A percentile compares a stretch with the other conserved stretches of the same genome.
Conservation (phyloP, 2,888 invertebrate genomes). For the Drosophila ustulata region DNA sequence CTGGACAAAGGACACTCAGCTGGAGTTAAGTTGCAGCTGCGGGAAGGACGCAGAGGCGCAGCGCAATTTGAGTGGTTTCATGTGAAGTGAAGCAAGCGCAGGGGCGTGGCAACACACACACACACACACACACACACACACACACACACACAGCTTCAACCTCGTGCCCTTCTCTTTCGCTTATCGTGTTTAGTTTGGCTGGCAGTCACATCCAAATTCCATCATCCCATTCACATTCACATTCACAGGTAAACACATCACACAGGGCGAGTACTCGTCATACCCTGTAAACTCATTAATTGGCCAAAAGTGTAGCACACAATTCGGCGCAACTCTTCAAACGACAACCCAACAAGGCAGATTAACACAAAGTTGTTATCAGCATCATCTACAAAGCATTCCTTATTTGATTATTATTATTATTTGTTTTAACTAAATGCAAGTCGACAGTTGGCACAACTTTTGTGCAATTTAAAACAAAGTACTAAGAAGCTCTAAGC, state of each 20-base stretch:
- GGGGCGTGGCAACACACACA: constrained; percentile 44
- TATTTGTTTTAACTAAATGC: no score
- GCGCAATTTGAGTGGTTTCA: constrained; percentile 40
- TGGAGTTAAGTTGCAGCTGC: background rate
- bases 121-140: background rate
- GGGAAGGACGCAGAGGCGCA: background rate
- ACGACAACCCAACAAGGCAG: no score
- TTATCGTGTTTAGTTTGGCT: constrained; percentile 57
- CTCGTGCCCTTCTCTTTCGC: background rate
- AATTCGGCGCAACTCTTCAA: background rate
- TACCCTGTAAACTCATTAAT: constrained; percentile 28
- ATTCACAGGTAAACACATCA: constrained; percentile 46
- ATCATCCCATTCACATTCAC: background rate
- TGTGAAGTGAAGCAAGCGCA: constrained; percentile 45
- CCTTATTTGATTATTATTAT: no score
- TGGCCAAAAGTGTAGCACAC: background rate
- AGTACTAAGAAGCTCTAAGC: no score
- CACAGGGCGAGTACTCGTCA: constrained; percentile 8
- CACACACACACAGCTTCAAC: background rate
- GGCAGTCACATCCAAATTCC: background rate
- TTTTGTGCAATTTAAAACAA: no score
- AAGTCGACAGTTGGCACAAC: no score
- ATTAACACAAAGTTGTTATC: no score
- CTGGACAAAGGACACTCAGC: constrained; percentile 54
- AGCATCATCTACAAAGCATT: no score